phyloP scores from a whole-genome alignment of 2,888 invertebrate genomes.

The Tetragonula carbonaria region DNA sequence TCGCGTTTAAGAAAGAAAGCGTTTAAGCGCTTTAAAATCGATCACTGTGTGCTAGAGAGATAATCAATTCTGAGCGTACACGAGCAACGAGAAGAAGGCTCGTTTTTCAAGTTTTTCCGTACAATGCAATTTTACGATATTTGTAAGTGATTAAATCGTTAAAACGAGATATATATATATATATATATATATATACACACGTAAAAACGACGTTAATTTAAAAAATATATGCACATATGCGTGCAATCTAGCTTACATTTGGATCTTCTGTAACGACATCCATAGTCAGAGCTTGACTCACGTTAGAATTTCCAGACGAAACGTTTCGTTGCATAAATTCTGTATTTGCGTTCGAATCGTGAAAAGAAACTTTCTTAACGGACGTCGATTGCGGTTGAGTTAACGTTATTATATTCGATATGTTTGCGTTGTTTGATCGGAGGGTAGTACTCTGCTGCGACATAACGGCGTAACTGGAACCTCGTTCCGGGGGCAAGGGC shows the following conservation, averaged over 20 bases:
- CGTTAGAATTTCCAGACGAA: constrained; percentile 82
- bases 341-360: constrained; percentile 85
- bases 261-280: constrained; percentile 91
- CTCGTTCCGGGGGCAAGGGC: constrained; percentile 92
- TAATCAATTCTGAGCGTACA: too few relatives aligned
- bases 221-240: not conserved
- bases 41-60: too few relatives aligned
- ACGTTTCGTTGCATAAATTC: constrained; percentile 78
- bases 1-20: too few relatives aligned
- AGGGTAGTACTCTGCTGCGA: constrained; percentile 87
- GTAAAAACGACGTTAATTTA: not conserved
- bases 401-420: constrained; percentile 77
- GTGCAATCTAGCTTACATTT: constrained; percentile 87
- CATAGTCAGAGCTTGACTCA: constrained; percentile 82
- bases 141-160: too few relatives aligned
- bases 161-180: not conserved
- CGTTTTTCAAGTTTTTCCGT: too few relatives aligned
- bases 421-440: constrained; percentile 82
- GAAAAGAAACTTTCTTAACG: constrained; percentile 90
- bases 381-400: constrained; percentile 79
- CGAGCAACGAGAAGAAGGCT: too few relatives aligned
- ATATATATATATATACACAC: not conserved
- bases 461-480: constrained; percentile 95
- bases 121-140: too few relatives aligned
- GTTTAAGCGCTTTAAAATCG: too few relatives aligned